Conservation (phyloP, 1,140 invertebrate genomes). For the Homalodisca vitripennis region DNA sequence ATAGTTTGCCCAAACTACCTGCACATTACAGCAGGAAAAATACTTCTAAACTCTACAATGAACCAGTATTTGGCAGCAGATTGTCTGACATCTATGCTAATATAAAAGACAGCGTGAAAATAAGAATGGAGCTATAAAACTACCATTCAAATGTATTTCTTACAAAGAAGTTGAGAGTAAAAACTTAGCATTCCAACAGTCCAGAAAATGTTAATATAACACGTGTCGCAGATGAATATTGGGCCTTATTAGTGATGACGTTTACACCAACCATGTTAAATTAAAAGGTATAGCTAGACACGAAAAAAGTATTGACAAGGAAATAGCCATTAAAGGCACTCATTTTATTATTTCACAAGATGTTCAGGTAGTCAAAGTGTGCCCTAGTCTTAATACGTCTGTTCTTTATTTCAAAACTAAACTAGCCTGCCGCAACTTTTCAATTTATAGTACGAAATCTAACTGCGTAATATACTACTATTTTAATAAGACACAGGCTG, state of each 20-base stretch:
- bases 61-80: not conserved
- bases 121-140: not conserved
- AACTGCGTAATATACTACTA: conserved; percentile 45
- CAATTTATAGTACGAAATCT: conserved; percentile 47
- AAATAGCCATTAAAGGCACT: conserved; percentile 35
- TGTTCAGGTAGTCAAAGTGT: conserved; percentile 48
- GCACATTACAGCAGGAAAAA: conserved; percentile 15
- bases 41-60: conserved; percentile 18
- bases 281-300: conserved; percentile 38
- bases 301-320: conserved; percentile 41
- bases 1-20: too few relatives aligned
- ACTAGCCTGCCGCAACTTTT: conserved; percentile 50
- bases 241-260: conserved; percentile 35
- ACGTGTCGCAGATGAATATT: conserved; percentile 37
- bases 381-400: conserved; percentile 45
- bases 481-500: conserved; percentile 49
- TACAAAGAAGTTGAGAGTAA: conserved; percentile 29
- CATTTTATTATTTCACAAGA: conserved; percentile 44
- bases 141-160: conserved; percentile 4
- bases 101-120: not conserved
- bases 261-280: conserved; percentile 36
- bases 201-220: conserved; percentile 42
- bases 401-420: conserved; percentile 51
- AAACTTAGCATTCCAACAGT: conserved; percentile 36
- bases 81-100: not conserved